Percentiles rank a stretch among this genome's conserved stretches.
Evolutionary conservation across 2,113 vertebrate genomes (phyloP).

Genomic region (Bubo scandiacus): DNA sequence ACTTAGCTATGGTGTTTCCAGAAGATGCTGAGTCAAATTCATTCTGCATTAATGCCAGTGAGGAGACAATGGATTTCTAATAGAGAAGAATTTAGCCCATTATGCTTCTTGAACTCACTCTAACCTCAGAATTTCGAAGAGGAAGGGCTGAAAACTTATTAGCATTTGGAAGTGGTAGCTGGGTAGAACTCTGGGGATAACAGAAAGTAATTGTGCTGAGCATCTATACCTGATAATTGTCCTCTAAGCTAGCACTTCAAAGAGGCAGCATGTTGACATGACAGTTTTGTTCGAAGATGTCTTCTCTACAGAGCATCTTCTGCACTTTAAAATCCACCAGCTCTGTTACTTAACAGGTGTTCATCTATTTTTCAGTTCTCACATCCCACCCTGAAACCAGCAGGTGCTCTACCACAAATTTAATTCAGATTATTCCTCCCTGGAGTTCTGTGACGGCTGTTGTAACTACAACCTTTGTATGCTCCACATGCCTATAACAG

Average conservation of each 20-base stretch:
- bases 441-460: neutral
- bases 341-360: neutral
- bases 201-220: neutral
- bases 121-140: neutral
- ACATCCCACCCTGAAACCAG: neutral
- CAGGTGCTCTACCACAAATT: neutral
- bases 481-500: neutral
- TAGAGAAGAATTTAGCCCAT: neutral
- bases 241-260: neutral
- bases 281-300: neutral
- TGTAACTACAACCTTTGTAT: neutral
- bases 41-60: neutral
- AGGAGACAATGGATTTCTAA: neutral
- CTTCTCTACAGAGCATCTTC: neutral
- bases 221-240: neutral
- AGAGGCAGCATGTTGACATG: neutral
- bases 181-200: neutral
- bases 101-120: neutral
- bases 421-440: neutral
- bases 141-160: neutral
- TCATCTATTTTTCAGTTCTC: neutral
- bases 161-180: neutral
- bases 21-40: neutral
- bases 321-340: neutral
- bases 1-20: neutral